These are phyloP conservation scores for Erythrolamprus reginae DNA, from an alignment of 2,113 vertebrate genomes.

Conservation along the genomic window DNA sequence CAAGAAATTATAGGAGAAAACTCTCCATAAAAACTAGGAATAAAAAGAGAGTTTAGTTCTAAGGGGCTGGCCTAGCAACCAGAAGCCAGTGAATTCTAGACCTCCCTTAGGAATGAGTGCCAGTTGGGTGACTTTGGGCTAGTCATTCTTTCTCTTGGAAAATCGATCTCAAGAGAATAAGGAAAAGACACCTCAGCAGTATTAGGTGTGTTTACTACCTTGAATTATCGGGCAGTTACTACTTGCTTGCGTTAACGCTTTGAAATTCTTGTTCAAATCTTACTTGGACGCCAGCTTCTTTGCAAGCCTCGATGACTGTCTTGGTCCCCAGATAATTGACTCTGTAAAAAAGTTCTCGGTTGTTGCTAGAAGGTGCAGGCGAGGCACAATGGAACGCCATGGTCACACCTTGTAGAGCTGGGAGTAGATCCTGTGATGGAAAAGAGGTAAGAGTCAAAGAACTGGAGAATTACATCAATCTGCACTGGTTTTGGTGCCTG, in stretches of 20 bases:
- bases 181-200: too few relatives aligned
- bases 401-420: slow-evolving; percentile 77
- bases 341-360: slow-evolving; percentile 82
- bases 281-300: slow-evolving; percentile 88
- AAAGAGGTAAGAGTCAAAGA: slow-evolving; percentile 3
- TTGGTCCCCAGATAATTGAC: slow-evolving; percentile 88
- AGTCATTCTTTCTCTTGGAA: neutral
- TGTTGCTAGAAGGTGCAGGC: slow-evolving; percentile 82
- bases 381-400: slow-evolving; percentile 94
- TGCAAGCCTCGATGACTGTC: slow-evolving; percentile 83
- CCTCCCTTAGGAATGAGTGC: neutral
- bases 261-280: neutral
- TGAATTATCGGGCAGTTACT: neutral
- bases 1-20: neutral
- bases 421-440: slow-evolving; percentile 76
- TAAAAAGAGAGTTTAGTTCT: neutral
- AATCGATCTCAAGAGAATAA: neutral
- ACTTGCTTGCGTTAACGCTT: neutral
- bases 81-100: neutral
- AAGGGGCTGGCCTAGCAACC: neutral
- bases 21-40: neutral
- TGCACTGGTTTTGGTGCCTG: neutral
- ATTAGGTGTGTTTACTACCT: too few relatives aligned
- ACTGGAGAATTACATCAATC: neutral
- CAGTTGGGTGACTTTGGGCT: neutral